Evolutionary conservation across 2,888 invertebrate genomes (phyloP).

Genomic region (Cacoxenus indagator): DNA sequence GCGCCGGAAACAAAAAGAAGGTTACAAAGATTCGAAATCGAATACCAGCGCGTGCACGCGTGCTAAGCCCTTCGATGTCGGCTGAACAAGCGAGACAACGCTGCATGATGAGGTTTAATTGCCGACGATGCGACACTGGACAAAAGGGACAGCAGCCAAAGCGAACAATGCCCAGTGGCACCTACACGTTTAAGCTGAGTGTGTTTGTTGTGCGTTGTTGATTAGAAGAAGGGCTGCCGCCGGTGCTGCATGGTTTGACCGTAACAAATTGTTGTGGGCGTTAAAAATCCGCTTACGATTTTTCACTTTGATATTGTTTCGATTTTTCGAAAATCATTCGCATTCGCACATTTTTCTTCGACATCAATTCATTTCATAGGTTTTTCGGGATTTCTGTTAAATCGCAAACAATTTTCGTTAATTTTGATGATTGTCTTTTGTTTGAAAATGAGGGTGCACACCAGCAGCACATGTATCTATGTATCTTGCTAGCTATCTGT

Average conservation of each 20-base stretch:
- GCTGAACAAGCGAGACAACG: constrained; percentile 25
- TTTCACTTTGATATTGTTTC: constrained; percentile 4
- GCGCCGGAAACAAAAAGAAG: neutral
- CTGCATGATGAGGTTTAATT: constrained; percentile 14
- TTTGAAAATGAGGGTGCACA: constrained; percentile 41
- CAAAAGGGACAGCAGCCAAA: neutral
- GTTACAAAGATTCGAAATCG: constrained; percentile 32
- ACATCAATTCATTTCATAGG: constrained; percentile 49
- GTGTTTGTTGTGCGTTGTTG: constrained; percentile 28
- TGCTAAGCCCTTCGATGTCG: constrained; percentile 41
- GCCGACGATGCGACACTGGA: neutral
- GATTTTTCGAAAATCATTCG: neutral
- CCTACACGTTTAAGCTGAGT: constrained; percentile 6
- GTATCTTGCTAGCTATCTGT: neutral
- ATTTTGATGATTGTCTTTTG: constrained; percentile 57
- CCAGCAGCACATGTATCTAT: constrained; percentile 1
- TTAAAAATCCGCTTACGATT: constrained; percentile 68
- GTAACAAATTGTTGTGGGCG: constrained; percentile 71
- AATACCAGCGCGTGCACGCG: constrained; percentile 28
- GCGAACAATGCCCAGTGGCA: constrained; percentile 12
- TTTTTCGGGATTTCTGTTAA: constrained; percentile 50
- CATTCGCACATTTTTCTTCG: constrained; percentile 32
- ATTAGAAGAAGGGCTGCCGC: constrained; percentile 12
- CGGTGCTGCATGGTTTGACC: constrained; percentile 48
- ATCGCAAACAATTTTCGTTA: constrained; percentile 61